These are phyloP conservation scores for Alosa alosa DNA, from an alignment of 2,113 vertebrate genomes.

Conservation along the genomic window DNA sequence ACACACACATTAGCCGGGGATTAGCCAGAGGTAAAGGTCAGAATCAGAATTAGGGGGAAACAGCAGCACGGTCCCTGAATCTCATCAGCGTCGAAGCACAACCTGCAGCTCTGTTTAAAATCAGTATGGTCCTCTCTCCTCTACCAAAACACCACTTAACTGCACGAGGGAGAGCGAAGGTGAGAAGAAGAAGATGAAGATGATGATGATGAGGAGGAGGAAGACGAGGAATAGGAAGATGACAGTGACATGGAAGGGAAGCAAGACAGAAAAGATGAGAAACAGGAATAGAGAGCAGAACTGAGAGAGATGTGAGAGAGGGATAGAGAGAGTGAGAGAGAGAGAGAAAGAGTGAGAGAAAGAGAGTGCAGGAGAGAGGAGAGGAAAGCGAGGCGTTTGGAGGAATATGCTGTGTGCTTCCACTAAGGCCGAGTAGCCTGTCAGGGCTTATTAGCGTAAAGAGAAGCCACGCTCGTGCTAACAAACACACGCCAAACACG, in stretches of 20 bases:
- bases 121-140: background rate
- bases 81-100: background rate
- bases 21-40: slow-evolving; percentile 1
- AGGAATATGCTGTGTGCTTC: slow-evolving; percentile 10
- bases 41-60: background rate
- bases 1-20: background rate
- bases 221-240: background rate
- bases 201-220: background rate
- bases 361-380: background rate
- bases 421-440: background rate
- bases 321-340: background rate
- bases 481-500: slow-evolving; percentile 25
- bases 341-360: background rate
- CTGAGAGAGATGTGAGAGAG: background rate
- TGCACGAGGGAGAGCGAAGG: background rate
- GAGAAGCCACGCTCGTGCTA: background rate
- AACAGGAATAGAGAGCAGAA: background rate
- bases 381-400: background rate
- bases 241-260: background rate
- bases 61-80: background rate
- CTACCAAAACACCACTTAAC: background rate
- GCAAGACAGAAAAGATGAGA: background rate
- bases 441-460: background rate
- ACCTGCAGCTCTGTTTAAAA: background rate
- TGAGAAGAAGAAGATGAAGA: background rate